A percentile compares a stretch with the other conserved stretches of the same genome.
Evolutionary conservation across 2,888 invertebrate species (phyloP).

Genomic region (Phymatocera aterrima): DNA sequence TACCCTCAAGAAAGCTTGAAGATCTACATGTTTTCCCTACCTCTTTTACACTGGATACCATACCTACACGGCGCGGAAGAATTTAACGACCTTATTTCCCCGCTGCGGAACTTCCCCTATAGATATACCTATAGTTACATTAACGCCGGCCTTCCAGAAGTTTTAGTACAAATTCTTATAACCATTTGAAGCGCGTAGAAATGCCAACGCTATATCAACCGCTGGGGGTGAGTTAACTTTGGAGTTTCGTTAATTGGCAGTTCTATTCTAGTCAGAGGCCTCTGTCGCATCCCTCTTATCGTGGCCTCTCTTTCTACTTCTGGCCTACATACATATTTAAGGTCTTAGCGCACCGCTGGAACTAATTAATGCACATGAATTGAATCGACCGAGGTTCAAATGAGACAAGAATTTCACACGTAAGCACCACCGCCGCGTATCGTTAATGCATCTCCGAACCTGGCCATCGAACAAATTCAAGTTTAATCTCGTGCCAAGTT

Average conservation of each 20-base stretch:
- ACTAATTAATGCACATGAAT: constrained; percentile 16
- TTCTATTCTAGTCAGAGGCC: constrained; percentile 30
- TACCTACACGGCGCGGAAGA: constrained; percentile 31
- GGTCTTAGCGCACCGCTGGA: constrained; percentile 11
- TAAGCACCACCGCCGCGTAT: not conserved
- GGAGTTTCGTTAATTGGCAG: constrained; percentile 34
- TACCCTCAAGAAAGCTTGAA: not conserved
- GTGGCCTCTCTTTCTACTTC: constrained; percentile 36
- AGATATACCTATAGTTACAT: not conserved
- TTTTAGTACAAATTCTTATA: not conserved
- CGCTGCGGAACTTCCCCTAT: not conserved
- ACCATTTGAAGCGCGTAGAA: not conserved
- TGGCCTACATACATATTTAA: constrained; percentile 34
- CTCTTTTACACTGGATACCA: not conserved
- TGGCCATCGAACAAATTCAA: constrained; percentile 24
- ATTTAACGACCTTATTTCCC: constrained; percentile 20
- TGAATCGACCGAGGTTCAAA: not conserved
- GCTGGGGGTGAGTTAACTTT: not conserved
- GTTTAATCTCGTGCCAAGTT: constrained; percentile 37
- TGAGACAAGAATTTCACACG: constrained; percentile 13
- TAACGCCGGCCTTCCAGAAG: constrained; percentile 20
- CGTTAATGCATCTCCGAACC: not conserved
- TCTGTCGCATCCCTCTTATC: constrained; percentile 26
- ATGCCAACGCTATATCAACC: constrained; percentile 1
- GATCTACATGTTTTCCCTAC: constrained; percentile 6